Evolutionary conservation across 2,113 vertebrate species (phyloP), one percentile per base, ranked within the genome.

Genomic region (Aphelocoma coerulescens): DNA sequence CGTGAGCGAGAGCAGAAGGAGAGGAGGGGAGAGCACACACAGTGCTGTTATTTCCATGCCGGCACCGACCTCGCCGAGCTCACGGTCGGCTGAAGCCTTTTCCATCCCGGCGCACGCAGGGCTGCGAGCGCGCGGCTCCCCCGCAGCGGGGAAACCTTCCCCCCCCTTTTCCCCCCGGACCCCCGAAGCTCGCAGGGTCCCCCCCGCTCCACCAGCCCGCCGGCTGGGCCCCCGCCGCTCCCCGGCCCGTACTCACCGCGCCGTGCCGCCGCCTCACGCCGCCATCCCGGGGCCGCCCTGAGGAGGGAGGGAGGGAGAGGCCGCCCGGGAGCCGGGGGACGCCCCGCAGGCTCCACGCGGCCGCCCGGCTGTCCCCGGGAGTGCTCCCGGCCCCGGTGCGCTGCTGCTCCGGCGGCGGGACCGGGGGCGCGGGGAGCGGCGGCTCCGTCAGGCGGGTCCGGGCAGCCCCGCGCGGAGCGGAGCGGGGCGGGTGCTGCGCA

Each of bases 201-300:
- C 16, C 61, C 12, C 43, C 35, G 61, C 43, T n/a, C 33, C 61
- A 2, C 16, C 59, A 5, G 27, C 35, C 44, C 76, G 7, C 55
- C 67, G 16, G 17, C 44, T 1, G 63, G 51, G 77, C 51, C 51
- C 26, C 39, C 32, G n/a, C 55, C 51, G 27, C 11, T 18, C 48
- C 52, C 76, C 51, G 49, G 71, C 85, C 79, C 49, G 52, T 39
- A 91, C 88, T 91, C 83, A 91, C 92, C 46, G 49, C 55, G 67
- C 80, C 23, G 61, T 10, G 80, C 74, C 55, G 4, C 86, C 54
- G 65, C 92, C 82, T 93, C 87, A 93, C 82, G 69, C 81, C 81
- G 81, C 76, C 87, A 65, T 75, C 63, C 68, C 74, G 43, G 37
- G 33, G 39, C 90, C 77, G 73, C 85, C 59, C 74, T 23, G 55